Evolutionary conservation across 2,797 vertebrate species (phyloP), one percentile per base, ranked within the genome.

Genomic region (Benthosema pterotum): DNA sequence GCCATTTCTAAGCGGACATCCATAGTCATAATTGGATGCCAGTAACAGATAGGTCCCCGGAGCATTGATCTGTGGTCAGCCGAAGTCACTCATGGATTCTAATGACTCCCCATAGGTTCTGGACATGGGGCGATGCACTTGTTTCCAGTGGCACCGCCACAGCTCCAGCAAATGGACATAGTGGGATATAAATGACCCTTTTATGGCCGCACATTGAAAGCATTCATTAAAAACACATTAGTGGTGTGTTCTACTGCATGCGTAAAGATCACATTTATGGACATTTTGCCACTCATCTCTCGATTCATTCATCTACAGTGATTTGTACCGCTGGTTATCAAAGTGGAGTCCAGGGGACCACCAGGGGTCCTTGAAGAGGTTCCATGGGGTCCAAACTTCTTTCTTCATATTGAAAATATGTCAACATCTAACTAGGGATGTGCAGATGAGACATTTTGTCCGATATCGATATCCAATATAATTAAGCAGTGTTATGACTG

Each of bases 21-120:
- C 80, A 75, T 85, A 62, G 85, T 77, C 84, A 75, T 87, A 90
- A 91, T 86, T 88, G 83, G 83, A 77, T 87, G 84, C 74, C 86
- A 78, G 87, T 88, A 84, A 90, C 65, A 62, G 81, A 90, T 87
- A 78, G 72, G 82, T 60, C 80, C 82, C 84, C 16, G 0, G 80
- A 81, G 83, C 83, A 81, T 83, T 72, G 84, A 88, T 89, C 81
- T 70, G 83, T 67, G 80, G 70, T 65, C 42, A 53, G 81, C 79
- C 69, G 7, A 70, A 86, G 86, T 78, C 77, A 81, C 76, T 87
- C 15, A 42, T 60, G 71, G 72, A 69, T 61, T 43, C 63, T 75
- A 87, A 87, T 77, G 69, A 78, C 73, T 80, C 75, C 65, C 75
- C 48, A 57, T 74, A 71, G 63, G 80, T 56, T 69, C 78, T 38